Evolutionary conservation across 64 coral and sea anemone species (phyloP), one percentile per base, ranked within the genome.

Genomic region (Montipora efflorescens): DNA sequence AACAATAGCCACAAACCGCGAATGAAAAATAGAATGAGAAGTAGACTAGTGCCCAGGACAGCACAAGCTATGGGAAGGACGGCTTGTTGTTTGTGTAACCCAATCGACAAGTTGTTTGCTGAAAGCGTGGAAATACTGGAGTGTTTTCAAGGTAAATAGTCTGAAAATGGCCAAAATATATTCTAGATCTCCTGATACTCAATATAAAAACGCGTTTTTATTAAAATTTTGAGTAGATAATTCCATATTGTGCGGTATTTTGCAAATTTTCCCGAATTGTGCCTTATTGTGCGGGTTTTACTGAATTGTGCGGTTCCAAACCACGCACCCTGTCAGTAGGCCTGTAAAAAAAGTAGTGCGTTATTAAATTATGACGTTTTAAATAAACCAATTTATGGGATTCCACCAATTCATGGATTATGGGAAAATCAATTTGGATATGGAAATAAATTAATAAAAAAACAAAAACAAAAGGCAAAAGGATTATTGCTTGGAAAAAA

Each of bases 171-270:
- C 73, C 86, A 47, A 75, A 23, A 88, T 74, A 88, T 88, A 88
- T 69, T 88, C 80, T 83, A 83, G 80, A 46, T 53, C 19, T 83
- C 80, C 74, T 75, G 73, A 72, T 88, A 75, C 48, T 88, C 43
- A 36, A 36, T 36, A 36, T 36, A 36, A 36, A 51, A 28, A 47
- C 48, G 50, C 74, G 47, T 28, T 74, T 36, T 36, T 36, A 36
- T 72, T 88, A 88, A 88, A 72, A 72, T 88, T 88, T 72, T 75
- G 86, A 88, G 3, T 88, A 88, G 48, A 88, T 88, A 88, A 74
- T 88, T 88, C 68, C 72, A 23, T 72, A 75, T 88, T 88, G 86
- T 88, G 86, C 68, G 86, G 68, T 23, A 74, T 7, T 59, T 4
- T 59, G 57, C 57, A 59, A 59, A 9, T 59, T 88, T 88, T 53